Conservation (phyloP, 1,140 invertebrate species). For the Trichonephila clavipes region DNA sequence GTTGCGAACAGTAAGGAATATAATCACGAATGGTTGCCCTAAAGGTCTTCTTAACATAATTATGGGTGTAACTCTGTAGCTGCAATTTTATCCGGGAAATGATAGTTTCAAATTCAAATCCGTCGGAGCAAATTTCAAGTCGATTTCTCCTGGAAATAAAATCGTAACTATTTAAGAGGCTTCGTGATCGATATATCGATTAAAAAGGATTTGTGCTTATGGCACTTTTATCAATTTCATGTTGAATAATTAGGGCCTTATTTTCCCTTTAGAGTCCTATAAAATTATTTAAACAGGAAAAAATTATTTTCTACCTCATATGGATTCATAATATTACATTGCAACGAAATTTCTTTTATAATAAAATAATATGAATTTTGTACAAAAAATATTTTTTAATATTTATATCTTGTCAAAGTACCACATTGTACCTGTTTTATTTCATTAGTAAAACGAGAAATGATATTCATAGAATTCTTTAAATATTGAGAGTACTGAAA, state of each 20-base stretch:
- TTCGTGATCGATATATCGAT: not conserved
- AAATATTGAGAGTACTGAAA: no score
- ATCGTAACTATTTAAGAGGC: not conserved
- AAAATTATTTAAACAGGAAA: no score
- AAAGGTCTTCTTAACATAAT: not conserved
- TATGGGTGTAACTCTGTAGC: not conserved
- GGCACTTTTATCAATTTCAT: not conserved
- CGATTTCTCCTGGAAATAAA: not conserved
- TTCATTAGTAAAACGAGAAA: no score
- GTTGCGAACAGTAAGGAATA: not conserved
- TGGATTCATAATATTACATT: no score
- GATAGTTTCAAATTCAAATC: not conserved
- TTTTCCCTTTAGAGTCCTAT: no score
- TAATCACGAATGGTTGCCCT: not conserved
- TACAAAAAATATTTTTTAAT: no score
- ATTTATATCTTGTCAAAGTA: no score
- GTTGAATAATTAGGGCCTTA: not conserved
- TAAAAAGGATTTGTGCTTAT: not conserved
- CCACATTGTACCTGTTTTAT: no score
- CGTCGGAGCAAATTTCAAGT: not conserved
- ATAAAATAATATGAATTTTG: no score
- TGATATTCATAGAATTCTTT: no score
- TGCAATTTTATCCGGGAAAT: not conserved
- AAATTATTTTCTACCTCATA: no score
- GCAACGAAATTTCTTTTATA: no score